Conservation (phyloP, 1,140 invertebrate genomes). For the Calycopis cecrops region DNA sequence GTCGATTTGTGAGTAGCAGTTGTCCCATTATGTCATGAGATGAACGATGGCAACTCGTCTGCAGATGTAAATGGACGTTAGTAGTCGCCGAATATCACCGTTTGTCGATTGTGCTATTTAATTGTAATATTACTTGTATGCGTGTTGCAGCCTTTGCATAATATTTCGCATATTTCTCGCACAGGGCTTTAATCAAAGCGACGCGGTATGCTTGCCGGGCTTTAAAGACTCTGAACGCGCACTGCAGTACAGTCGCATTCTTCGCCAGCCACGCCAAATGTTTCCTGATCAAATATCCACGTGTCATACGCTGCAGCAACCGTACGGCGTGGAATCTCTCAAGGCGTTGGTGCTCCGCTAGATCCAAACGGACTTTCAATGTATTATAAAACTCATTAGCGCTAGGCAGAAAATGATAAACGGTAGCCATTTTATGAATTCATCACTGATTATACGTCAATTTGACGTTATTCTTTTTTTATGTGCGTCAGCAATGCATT, state of each 20-base stretch:
- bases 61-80: no score
- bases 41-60: no score
- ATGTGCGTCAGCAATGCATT: no score
- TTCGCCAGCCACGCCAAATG: conserved; percentile 51
- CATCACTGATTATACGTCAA: background rate
- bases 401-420: conserved; percentile 36
- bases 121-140: conserved; percentile 63
- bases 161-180: conserved; percentile 46
- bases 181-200: conserved; percentile 45
- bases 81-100: no score
- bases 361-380: conserved; percentile 42
- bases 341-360: conserved; percentile 40
- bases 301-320: conserved; percentile 46
- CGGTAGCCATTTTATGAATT: conserved; percentile 46
- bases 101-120: no score
- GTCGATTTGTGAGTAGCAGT: no score
- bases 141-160: conserved; percentile 48
- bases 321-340: conserved; percentile 46
- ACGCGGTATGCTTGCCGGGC: conserved; percentile 46
- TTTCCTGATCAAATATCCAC: conserved; percentile 57
- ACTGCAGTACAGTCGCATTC: conserved; percentile 58
- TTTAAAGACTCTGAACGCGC: conserved; percentile 51
- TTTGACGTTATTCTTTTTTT: conserved; percentile 3
- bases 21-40: no score
- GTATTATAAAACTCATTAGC: conserved; percentile 43